Conservation (phyloP, 1,140 invertebrate species). For the Drosophila kanapiae region DNA sequence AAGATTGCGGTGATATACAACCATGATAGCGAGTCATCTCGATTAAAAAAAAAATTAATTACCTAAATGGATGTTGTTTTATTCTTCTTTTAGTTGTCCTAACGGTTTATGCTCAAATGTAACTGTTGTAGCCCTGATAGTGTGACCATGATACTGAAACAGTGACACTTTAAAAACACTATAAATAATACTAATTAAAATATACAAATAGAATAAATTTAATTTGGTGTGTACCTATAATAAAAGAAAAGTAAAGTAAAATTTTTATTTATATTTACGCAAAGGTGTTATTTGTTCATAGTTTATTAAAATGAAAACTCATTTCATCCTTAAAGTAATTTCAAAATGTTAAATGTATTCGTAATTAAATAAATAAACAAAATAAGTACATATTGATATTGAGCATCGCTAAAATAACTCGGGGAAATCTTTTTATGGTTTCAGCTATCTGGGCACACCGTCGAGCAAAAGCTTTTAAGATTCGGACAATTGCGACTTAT, state of each 20-base stretch:
- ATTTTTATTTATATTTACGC: too few species aligned
- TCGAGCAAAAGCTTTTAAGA: neutral
- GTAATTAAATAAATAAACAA: too few species aligned
- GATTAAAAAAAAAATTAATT: neutral
- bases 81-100: neutral
- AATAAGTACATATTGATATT: neutral
- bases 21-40: conserved; percentile 4
- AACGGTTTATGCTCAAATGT: conserved; percentile 4
- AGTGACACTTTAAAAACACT: neutral
- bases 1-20: conserved; percentile 5
- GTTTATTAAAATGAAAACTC: too few species aligned
- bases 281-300: too few species aligned
- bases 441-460: neutral
- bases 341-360: neutral
- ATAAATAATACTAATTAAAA: neutral
- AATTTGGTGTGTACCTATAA: neutral
- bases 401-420: neutral
- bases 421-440: neutral
- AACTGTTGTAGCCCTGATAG: neutral
- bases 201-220: neutral
- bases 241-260: neutral
- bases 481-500: neutral
- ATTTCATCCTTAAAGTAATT: too few species aligned
- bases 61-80: neutral
- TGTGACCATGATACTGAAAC: neutral